Percentiles rank a stretch among this genome's conserved stretches.
Conservation (phyloP, 2,888 invertebrate species). For the Mesorhabditis sp. region DNA sequence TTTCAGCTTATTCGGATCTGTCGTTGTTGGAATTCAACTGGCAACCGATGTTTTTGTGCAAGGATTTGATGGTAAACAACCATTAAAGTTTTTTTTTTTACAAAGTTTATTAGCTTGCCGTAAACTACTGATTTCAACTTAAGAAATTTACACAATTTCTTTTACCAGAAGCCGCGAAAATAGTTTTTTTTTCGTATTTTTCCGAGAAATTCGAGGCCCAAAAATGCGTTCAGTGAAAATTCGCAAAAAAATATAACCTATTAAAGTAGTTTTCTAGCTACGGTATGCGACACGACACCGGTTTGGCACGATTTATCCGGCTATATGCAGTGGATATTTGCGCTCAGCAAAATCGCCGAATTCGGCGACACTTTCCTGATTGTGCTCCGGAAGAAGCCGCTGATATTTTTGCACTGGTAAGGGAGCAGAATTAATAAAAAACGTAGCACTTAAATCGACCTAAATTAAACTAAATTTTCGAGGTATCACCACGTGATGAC, state of each 20-base stretch:
- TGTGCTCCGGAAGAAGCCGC: slow-evolving; percentile 39
- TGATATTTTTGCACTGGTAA: slow-evolving; percentile 47
- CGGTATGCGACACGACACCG: no score
- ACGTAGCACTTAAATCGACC: no score
- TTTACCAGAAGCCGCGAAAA: no score
- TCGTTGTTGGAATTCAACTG: slow-evolving; percentile 36
- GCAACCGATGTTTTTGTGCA: slow-evolving; percentile 27
- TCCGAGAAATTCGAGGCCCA: no score
- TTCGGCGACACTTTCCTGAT: slow-evolving; percentile 45
- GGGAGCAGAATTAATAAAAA: background rate
- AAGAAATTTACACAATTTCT: no score
- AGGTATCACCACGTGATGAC: slow-evolving; percentile 53
- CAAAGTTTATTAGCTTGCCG: no score
- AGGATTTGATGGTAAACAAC: slow-evolving; percentile 28
- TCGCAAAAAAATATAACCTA: no score
- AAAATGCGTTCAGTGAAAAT: no score
- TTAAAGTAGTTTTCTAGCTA: no score
- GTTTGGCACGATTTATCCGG: slow-evolving; percentile 29
- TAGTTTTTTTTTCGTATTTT: no score
- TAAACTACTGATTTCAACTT: no score
- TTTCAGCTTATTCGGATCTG: slow-evolving; percentile 47
- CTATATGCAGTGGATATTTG: slow-evolving; percentile 45
- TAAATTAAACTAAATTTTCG: background rate
- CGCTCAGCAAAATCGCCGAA: slow-evolving; percentile 40
- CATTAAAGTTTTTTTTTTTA: no score